Percentiles rank a stretch among this genome's conserved stretches.
Conservation (phyloP, 2,113 vertebrate genomes). For the Hyperoodon ampullatus region DNA sequence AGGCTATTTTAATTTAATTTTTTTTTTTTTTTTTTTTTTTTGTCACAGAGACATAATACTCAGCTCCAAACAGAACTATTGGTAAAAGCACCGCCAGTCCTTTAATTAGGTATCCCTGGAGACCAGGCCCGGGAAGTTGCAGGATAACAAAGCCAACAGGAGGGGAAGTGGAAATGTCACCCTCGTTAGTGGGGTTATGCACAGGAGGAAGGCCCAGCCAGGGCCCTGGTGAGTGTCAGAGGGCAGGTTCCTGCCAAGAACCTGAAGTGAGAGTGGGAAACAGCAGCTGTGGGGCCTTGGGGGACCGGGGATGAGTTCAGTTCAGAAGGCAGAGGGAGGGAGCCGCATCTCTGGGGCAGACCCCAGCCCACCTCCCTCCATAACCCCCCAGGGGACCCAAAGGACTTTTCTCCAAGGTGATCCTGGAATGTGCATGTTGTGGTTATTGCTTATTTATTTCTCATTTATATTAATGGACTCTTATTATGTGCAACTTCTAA, state of each 20-base stretch:
- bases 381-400: not conserved
- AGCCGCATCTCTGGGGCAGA: not conserved
- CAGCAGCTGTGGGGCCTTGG: not conserved
- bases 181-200: constrained; percentile 54
- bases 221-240: constrained; percentile 42
- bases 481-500: constrained; percentile 48
- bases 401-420: constrained; percentile 64
- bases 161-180: constrained; percentile 65
- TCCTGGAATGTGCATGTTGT: constrained; percentile 41
- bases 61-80: not conserved
- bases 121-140: not conserved
- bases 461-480: constrained; percentile 78
- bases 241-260: not conserved
- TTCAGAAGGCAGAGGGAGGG: not conserved
- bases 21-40: too few species aligned
- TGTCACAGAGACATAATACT: not conserved
- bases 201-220: not conserved
- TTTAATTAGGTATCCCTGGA: constrained; percentile 58
- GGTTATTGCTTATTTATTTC: constrained; percentile 77
- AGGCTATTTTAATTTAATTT: not conserved
- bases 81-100: not conserved
- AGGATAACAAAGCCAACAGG: constrained; percentile 55
- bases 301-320: rapidly evolving
- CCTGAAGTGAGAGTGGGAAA: not conserved
- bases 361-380: not conserved